Conservation (phyloP, 2,113 vertebrate species). For the Trogon melanurus region DNA sequence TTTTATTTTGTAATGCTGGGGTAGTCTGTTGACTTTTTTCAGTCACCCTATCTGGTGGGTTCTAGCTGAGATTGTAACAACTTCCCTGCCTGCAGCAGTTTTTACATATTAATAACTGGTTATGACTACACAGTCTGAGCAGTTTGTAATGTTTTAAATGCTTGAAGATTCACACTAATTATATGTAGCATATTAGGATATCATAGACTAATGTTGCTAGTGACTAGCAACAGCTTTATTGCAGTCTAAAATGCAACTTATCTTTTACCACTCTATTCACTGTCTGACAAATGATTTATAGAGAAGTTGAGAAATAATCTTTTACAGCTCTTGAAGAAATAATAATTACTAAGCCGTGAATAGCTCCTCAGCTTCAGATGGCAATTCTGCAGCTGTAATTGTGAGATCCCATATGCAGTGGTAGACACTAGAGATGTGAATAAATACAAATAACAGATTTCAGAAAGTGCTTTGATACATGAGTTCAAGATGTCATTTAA, state of each 20-base stretch:
- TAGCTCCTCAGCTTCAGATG: neutral
- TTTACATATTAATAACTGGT: constrained; percentile 18
- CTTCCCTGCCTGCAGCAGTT: neutral
- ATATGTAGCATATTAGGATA: constrained; percentile 14
- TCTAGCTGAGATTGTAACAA: neutral
- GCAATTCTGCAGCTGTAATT: neutral
- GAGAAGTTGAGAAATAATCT: neutral
- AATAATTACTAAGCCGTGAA: neutral
- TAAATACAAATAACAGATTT: neutral
- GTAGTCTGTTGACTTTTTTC: constrained; percentile 7
- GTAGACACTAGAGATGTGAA: neutral
- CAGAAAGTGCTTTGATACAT: neutral
- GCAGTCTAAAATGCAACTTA: neutral
- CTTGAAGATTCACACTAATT: constrained; percentile 48
- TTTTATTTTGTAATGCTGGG: neutral
- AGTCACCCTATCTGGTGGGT: neutral
- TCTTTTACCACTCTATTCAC: neutral
- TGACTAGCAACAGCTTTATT: constrained; percentile 33
- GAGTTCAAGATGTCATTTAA: neutral
- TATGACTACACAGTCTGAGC: constrained; percentile 25
- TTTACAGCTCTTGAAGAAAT: neutral
- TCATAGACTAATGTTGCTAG: neutral
- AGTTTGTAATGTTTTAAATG: constrained; percentile 4
- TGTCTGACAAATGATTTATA: neutral
- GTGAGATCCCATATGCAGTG: neutral